Conservation (phyloP, 2,797 vertebrate genomes). For the Sebastes goodei region DNA sequence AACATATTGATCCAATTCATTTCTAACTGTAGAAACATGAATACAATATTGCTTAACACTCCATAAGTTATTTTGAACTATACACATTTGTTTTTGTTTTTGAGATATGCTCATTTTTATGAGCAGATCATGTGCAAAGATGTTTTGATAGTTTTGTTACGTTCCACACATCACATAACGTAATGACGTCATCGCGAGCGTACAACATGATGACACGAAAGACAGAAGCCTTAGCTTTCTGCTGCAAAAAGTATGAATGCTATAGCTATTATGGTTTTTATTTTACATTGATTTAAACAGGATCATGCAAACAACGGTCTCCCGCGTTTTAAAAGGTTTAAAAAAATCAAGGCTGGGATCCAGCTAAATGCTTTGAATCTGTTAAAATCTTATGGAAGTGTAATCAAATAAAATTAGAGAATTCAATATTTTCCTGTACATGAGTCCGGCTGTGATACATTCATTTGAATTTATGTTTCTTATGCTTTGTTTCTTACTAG, state of each 20-base stretch:
- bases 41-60: no score
- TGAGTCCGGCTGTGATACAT: background rate
- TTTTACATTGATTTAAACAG: background rate
- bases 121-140: no score
- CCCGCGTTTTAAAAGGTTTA: background rate
- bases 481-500: background rate
- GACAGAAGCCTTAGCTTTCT: background rate
- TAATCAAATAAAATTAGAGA: background rate
- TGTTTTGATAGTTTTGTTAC: no score
- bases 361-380: background rate
- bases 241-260: background rate
- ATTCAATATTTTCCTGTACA: background rate
- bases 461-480: background rate
- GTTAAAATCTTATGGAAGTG: background rate
- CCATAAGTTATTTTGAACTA: no score
- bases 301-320: background rate
- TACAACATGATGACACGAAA: no score
- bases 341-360: background rate
- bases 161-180: background rate
- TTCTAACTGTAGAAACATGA: no score
- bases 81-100: no score
- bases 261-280: background rate
- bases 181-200: background rate
- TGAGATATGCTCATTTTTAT: no score
- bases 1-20: no score